These are phyloP conservation scores for Cybosia mesomella DNA, from an alignment of 2,888 invertebrate genomes.

Conservation along the genomic window DNA sequence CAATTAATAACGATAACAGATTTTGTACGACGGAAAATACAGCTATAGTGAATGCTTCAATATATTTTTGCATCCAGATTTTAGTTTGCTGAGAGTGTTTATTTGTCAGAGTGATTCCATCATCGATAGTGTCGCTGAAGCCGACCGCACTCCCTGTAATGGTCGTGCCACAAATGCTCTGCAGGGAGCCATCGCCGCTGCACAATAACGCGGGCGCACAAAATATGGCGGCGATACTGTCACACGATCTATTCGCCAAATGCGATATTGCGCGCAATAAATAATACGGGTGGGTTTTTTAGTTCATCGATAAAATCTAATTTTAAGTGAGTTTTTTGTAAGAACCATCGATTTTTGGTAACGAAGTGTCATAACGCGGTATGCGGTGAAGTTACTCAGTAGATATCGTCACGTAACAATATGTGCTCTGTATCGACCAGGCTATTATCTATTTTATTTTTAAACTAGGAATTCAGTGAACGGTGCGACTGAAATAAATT, in stretches of 20 bases:
- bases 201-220: slow-evolving; percentile 9
- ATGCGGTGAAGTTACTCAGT: too few relatives aligned
- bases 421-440: too few relatives aligned
- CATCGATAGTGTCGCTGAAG: too few relatives aligned
- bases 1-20: neutral
- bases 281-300: neutral
- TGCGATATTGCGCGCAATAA: neutral
- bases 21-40: too few relatives aligned
- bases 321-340: neutral
- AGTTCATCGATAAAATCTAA: neutral
- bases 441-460: too few relatives aligned
- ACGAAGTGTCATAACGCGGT: too few relatives aligned
- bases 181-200: slow-evolving; percentile 11
- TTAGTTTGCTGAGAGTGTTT: neutral
- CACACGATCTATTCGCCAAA: slow-evolving; percentile 10
- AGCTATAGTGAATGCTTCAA: too few relatives aligned
- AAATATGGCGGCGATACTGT: slow-evolving; percentile 12
- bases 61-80: neutral
- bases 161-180: slow-evolving; percentile 13
- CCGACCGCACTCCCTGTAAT: neutral
- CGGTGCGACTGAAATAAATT: too few relatives aligned
- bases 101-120: neutral
- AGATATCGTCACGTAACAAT: too few relatives aligned
- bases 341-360: too few relatives aligned
- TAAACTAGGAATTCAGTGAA: too few relatives aligned